Evolutionary conservation across 1,140 invertebrate genomes (phyloP).

Genomic region (Halictus rubicundus): DNA sequence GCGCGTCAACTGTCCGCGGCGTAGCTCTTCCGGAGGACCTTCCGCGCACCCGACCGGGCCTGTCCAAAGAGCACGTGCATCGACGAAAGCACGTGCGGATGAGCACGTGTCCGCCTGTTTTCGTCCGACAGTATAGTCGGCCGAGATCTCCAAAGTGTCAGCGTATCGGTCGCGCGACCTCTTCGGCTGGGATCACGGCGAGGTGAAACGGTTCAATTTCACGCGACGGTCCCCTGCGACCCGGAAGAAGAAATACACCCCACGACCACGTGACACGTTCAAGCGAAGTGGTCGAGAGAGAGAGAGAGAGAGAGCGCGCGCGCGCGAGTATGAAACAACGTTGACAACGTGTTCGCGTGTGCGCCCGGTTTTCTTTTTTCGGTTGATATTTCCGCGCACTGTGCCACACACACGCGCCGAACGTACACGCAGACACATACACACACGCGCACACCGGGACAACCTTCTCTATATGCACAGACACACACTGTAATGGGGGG

Average conservation of each 20-base stretch:
- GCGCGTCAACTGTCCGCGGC: not conserved
- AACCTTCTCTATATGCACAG: slow-evolving; percentile 15
- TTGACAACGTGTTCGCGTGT: slow-evolving; percentile 5
- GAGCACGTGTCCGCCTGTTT: slow-evolving; percentile 45
- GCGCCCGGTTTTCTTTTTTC: slow-evolving; percentile 27
- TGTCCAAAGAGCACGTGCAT: slow-evolving; percentile 36
- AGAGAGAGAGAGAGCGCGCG: too few relatives aligned
- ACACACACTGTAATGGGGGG: too few relatives aligned
- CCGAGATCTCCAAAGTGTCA: too few relatives aligned
- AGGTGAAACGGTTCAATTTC: too few relatives aligned
- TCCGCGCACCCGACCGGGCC: not conserved
- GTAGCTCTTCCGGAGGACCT: too few relatives aligned
- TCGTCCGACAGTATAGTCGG: not conserved
- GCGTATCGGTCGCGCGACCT: too few relatives aligned
- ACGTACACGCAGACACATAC: too few relatives aligned
- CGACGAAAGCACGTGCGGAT: slow-evolving; percentile 45
- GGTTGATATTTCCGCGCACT: slow-evolving; percentile 30
- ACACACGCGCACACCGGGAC: not conserved
- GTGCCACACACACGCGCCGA: slow-evolving; percentile 21
- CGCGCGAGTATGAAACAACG: too few relatives aligned
- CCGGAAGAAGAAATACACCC: slow-evolving; percentile 8
- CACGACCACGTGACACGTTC: slow-evolving; percentile 56
- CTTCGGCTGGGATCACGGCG: too few relatives aligned
- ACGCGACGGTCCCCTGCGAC: not conserved
- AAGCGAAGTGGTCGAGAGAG: too few relatives aligned